phyloP scores from a whole-genome alignment of 2,888 invertebrate species.

The Amblyjoppa proteus region DNA sequence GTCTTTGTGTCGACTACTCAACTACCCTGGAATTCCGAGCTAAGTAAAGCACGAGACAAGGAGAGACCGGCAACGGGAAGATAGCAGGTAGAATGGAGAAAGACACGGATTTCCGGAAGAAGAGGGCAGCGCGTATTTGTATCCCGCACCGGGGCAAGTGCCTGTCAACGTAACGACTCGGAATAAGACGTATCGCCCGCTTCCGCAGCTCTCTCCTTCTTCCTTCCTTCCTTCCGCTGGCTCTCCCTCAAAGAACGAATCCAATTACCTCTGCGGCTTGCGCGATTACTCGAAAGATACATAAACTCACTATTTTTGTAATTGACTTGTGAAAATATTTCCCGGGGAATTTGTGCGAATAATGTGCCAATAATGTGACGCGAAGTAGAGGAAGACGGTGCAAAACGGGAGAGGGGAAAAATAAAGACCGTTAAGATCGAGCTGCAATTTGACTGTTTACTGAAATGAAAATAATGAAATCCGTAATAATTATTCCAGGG shows the following conservation, averaged over 20 bases:
- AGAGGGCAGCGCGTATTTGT: conserved; percentile 24
- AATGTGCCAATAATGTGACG: too few species aligned
- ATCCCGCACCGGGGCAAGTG: conserved; percentile 54
- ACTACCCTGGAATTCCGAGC: conserved; percentile 30
- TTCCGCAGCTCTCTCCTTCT: conserved; percentile 33
- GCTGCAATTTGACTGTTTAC: too few species aligned
- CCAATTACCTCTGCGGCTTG: conserved; percentile 53
- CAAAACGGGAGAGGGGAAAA: too few species aligned
- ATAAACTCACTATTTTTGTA: conserved; percentile 35
- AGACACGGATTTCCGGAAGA: conserved; percentile 51
- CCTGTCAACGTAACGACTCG: conserved; percentile 47
- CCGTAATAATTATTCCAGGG: too few species aligned
- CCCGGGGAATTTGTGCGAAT: too few species aligned
- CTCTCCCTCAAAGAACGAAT: conserved; percentile 43
- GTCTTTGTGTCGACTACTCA: conserved; percentile 56
- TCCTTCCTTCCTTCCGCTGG: conserved; percentile 31
- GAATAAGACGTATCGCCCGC: conserved; percentile 41
- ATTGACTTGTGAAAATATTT: conserved; percentile 15
- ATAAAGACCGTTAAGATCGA: too few species aligned
- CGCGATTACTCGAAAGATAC: conserved; percentile 39
- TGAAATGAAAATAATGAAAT: too few species aligned
- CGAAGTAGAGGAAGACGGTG: too few species aligned
- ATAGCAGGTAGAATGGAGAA: conserved; percentile 28
- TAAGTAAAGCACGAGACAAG: conserved; percentile 12
- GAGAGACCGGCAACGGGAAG: conserved; percentile 25